A percentile compares a stretch with the other conserved stretches of the same genome.
Conservation (phyloP, 2,888 invertebrate genomes). For the Erebia epiphron region DNA sequence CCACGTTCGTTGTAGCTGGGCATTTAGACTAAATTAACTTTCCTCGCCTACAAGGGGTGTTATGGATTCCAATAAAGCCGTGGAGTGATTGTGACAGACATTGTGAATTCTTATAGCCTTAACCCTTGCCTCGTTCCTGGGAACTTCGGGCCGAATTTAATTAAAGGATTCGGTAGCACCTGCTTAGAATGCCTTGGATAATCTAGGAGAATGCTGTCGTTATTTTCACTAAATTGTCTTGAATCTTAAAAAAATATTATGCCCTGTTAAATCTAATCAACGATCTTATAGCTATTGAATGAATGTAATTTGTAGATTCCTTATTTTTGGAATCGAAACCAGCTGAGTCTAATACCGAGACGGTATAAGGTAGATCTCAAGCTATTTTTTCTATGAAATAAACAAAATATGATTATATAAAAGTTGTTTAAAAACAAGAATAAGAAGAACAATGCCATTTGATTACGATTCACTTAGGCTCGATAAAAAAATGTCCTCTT, state of each 20-base stretch:
- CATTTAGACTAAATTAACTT: slow-evolving; percentile 66
- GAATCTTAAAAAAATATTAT: neutral
- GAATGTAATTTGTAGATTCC: too few relatives aligned
- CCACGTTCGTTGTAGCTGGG: slow-evolving; percentile 48
- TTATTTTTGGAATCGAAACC: too few relatives aligned
- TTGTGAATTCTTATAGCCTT: slow-evolving; percentile 36
- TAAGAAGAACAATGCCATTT: neutral
- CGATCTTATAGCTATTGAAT: neutral
- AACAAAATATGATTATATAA: too few relatives aligned
- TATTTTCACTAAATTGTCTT: neutral
- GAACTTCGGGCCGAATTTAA: slow-evolving; percentile 21
- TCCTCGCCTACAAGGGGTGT: slow-evolving; percentile 43
- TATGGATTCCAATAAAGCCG: slow-evolving; percentile 41
- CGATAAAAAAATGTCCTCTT: neutral
- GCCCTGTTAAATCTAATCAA: neutral
- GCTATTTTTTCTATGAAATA: too few relatives aligned
- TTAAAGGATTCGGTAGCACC: slow-evolving; percentile 28
- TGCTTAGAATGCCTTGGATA: slow-evolving; percentile 20
- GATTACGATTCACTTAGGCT: neutral
- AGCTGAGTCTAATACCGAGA: too few relatives aligned
- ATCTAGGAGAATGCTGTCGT: slow-evolving; percentile 4
- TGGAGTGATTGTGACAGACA: slow-evolving; percentile 37
- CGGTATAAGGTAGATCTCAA: too few relatives aligned
- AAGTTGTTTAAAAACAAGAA: too few relatives aligned
- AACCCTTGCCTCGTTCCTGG: slow-evolving; percentile 30